These are phyloP conservation scores for Dorcus hopei DNA, from an alignment of 2,888 invertebrate genomes.

Conservation along the genomic window DNA sequence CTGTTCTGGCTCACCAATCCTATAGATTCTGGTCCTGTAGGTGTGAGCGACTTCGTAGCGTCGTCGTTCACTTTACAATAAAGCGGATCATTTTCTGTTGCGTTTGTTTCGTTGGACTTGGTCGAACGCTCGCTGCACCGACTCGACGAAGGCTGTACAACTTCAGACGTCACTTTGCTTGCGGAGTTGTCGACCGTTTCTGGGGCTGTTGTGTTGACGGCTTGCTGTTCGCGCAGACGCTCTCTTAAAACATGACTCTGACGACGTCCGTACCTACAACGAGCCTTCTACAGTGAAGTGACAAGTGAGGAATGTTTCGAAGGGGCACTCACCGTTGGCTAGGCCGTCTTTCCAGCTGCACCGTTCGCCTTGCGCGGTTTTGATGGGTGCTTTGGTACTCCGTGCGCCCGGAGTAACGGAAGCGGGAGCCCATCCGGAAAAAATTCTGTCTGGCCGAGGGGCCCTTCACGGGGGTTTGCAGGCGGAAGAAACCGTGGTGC, in stretches of 20 bases:
- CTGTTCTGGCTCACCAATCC: slow-evolving; percentile 40
- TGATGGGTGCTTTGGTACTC: slow-evolving; percentile 96
- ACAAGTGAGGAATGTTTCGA: not conserved
- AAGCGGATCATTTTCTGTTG: slow-evolving; percentile 43
- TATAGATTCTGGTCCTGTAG: slow-evolving; percentile 38
- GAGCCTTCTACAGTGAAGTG: not conserved
- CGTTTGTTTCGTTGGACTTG: slow-evolving; percentile 47
- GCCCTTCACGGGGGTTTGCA: slow-evolving; percentile 84
- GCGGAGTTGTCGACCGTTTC: slow-evolving; percentile 43
- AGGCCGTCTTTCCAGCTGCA: slow-evolving; percentile 93
- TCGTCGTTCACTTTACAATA: slow-evolving; percentile 45
- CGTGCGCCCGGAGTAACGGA: slow-evolving; percentile 84
- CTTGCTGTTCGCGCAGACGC: slow-evolving; percentile 62
- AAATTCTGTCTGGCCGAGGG: slow-evolving; percentile 91
- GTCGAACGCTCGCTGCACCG: slow-evolving; percentile 59
- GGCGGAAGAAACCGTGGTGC: slow-evolving; percentile 97
- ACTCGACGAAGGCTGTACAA: slow-evolving; percentile 44
- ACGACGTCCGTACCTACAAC: slow-evolving; percentile 72
- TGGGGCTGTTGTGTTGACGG: slow-evolving; percentile 40
- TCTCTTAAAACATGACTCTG: slow-evolving; percentile 86
- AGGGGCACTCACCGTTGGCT: slow-evolving; percentile 68
- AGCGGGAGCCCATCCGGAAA: slow-evolving; percentile 97
- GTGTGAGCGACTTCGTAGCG: slow-evolving; percentile 31
- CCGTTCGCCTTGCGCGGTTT: slow-evolving; percentile 85
- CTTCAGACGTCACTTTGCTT: slow-evolving; percentile 27